These are phyloP conservation scores for Bagarius yarrelli DNA, from an alignment of 2,113 vertebrate genomes.

Conservation along the genomic window DNA sequence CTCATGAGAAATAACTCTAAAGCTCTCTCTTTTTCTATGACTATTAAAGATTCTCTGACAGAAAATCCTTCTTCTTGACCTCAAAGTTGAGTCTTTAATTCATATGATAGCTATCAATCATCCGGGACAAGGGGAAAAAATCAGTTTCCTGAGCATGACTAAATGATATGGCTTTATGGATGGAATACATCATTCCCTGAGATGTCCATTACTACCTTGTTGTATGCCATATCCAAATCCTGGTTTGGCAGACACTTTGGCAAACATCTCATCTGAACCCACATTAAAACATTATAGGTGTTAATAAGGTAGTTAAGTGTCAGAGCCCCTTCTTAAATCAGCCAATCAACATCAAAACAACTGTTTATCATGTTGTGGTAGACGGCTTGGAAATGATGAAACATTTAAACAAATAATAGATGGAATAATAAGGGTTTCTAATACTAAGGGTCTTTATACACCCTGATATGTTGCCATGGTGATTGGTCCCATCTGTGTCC, in stretches of 20 bases:
- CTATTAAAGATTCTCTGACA: conserved; percentile 69
- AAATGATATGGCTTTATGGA: conserved; percentile 64
- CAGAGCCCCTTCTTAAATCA: conserved; percentile 10
- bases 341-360: not conserved
- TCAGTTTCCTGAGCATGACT: conserved; percentile 61
- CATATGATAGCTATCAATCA: conserved; percentile 74
- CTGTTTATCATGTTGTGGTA: not conserved
- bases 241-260: conserved; percentile 55
- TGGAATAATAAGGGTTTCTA: not conserved
- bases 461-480: not conserved
- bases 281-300: conserved; percentile 67
- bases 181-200: conserved; percentile 63
- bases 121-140: conserved; percentile 49
- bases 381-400: not conserved
- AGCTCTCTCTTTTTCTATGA: conserved; percentile 46
- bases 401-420: conserved; percentile 1
- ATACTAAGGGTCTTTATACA: too few relatives aligned
- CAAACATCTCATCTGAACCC: conserved; percentile 50
- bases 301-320: conserved; percentile 62
- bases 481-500: not conserved
- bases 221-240: conserved; percentile 22
- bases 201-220: conserved; percentile 34
- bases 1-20: conserved; percentile 66
- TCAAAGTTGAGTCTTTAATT: conserved; percentile 71
- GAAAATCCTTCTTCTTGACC: conserved; percentile 74